Evolutionary conservation across 2,888 invertebrate species (phyloP).

Genomic region (Chalcis sispes): DNA sequence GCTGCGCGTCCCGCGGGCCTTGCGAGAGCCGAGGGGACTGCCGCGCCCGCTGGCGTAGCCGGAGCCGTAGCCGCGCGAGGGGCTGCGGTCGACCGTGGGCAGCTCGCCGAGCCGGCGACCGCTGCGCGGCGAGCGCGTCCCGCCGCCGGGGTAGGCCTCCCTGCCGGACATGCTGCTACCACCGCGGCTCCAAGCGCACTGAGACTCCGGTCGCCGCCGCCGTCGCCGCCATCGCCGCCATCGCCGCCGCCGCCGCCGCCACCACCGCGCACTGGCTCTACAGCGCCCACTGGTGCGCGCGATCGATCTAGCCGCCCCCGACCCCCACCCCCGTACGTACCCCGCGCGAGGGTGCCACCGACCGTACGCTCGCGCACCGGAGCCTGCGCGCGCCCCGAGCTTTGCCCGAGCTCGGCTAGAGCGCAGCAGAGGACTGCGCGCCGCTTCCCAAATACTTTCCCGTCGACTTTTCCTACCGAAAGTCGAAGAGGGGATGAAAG

Average conservation of each 20-base stretch:
- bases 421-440: no score
- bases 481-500: no score
- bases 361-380: no score
- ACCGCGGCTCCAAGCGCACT: conserved; percentile 36
- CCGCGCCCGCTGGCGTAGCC: conserved; percentile 81
- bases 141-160: conserved; percentile 70
- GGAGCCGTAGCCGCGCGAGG: conserved; percentile 80
- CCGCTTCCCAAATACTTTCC: no score
- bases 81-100: conserved; percentile 93
- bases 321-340: no score
- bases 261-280: not conserved
- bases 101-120: conserved; percentile 83
- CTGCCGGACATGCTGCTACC: conserved; percentile 44
- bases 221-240: not conserved
- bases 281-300: no score
- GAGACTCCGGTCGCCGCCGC: not conserved
- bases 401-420: no score
- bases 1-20: conserved; percentile 73
- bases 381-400: no score
- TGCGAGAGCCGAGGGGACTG: conserved; percentile 61
- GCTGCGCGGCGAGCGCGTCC: conserved; percentile 78
- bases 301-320: no score
- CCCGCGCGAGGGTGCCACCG: no score
- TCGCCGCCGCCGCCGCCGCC: not conserved
- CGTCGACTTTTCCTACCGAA: no score